Evolutionary conservation across 1,140 invertebrate genomes (phyloP), one percentile per base, ranked within the genome.

Genomic region (Theocolax elegans): DNA sequence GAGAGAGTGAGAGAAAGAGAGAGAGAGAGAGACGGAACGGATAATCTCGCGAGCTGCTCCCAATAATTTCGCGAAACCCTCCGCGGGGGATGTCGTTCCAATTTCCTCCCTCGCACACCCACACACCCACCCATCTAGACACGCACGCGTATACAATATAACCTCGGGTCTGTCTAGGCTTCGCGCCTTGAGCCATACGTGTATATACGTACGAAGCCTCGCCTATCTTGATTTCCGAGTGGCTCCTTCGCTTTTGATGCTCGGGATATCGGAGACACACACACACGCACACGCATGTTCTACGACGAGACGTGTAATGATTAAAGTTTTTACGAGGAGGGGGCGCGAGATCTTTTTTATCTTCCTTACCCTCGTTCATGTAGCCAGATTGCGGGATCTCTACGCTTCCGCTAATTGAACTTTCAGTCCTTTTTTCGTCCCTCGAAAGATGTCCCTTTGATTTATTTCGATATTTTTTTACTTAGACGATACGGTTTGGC

Each of bases 311-410:
- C 21, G 25, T 15, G 19, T 48, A 31, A 46, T 71, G 53, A 64
- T 71, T 71, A 71, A 63, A 71, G 35, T 62, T 68, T 68, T 67
- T 51, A 66, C 27, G 40, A 31, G 38, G 38, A 10, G n/a, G n/a
- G n/a, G n/a, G n/a, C n/a, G n/a, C n/a, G n/a, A n/a, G n/a, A n/a
- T n/a, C n/a, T 15, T 49, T 54, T 29, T 15, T 54, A 15, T 54
- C n/a, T 59, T 44, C 15, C 6, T 38, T 63, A 23, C 35, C 29
- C 9, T 38, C 21, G 13, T 40, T 64, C 6, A 31, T 25, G 51
- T 17, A 54, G n/a, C n/a, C n/a, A n/a, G 9, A 13, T 1, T 0
- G 25, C 25, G 29, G 17, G 19, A 27, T 48, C 56, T 44, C 12
- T n/a, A n/a, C n/a, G n/a, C n/a, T n/a, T 27, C 35, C 15, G 12